These are phyloP conservation scores for Plagodis dolabraria DNA, from an alignment of 2,888 invertebrate genomes.

Conservation along the genomic window DNA sequence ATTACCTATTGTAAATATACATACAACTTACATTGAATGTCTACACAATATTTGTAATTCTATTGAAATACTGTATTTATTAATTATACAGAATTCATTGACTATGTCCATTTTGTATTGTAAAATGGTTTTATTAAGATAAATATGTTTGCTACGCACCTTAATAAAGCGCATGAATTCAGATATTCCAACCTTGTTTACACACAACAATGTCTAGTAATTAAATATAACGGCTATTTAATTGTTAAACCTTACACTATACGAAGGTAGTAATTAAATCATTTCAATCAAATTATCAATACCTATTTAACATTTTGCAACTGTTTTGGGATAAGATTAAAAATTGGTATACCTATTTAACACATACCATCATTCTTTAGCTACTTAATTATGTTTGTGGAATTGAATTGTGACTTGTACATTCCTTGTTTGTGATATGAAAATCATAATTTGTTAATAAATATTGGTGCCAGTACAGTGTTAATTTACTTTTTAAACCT, in stretches of 20 bases:
- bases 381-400: neutral
- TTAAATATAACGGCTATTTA: no score
- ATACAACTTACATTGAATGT: conserved; percentile 43
- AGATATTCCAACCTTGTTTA: no score
- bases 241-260: no score
- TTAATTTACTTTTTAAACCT: conserved; percentile 18
- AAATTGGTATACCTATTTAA: no score
- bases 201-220: no score
- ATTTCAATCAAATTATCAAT: no score
- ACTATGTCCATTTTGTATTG: conserved; percentile 21
- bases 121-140: conserved; percentile 13
- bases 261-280: no score
- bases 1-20: conserved; percentile 46
- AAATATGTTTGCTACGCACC: no score
- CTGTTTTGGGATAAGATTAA: no score
- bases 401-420: conserved; percentile 36
- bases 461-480: conserved; percentile 50
- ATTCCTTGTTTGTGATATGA: conserved; percentile 54
- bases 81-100: conserved; percentile 28
- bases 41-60: conserved; percentile 41
- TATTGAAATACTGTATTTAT: conserved; percentile 16
- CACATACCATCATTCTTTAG: no score
- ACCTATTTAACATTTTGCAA: no score
- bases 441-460: conserved; percentile 59
- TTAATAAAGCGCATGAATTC: no score